phyloP scores from a whole-genome alignment of 1,140 invertebrate genomes.

The Tetragonula clypearis region DNA sequence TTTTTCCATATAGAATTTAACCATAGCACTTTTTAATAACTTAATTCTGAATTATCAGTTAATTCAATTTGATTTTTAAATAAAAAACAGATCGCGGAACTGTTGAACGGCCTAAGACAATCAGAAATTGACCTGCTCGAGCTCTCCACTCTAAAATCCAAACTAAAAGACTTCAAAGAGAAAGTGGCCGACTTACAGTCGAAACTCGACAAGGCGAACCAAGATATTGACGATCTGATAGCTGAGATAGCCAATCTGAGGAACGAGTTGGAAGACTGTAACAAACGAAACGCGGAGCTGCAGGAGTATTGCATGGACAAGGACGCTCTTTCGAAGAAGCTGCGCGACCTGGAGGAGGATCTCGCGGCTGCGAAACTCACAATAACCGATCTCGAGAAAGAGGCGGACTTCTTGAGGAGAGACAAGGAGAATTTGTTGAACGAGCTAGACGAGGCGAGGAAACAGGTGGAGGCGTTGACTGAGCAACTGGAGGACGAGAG shows the following conservation, averaged over 20 bases:
- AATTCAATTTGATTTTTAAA: no score
- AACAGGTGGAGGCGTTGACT: background rate
- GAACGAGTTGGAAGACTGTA: background rate
- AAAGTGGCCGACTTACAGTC: slow-evolving; percentile 50
- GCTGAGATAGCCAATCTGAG: slow-evolving; percentile 41
- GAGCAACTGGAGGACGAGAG: slow-evolving; percentile 7
- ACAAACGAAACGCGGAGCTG: slow-evolving; percentile 23
- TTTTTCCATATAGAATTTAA: no score
- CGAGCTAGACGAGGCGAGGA: slow-evolving; percentile 14
- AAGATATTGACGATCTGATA: slow-evolving; percentile 52
- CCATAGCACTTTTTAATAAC: no score
- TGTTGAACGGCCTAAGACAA: slow-evolving; percentile 51
- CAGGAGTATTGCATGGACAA: slow-evolving; percentile 13
- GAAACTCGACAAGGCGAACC: slow-evolving; percentile 55
- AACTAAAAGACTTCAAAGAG: slow-evolving; percentile 53
- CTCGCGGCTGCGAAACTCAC: slow-evolving; percentile 17
- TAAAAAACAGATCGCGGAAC: slow-evolving; percentile 51
- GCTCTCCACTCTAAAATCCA: slow-evolving; percentile 39
- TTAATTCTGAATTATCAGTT: no score
- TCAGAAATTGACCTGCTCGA: slow-evolving; percentile 52
- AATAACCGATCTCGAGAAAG: slow-evolving; percentile 7
- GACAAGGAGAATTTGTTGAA: slow-evolving; percentile 44
- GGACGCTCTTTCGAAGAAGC: slow-evolving; percentile 21
- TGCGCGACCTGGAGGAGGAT: slow-evolving; percentile 35
- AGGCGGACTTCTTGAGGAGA: background rate